phyloP scores from a whole-genome alignment of 2,797 vertebrate species.

The Hipposideros larvatus region DNA sequence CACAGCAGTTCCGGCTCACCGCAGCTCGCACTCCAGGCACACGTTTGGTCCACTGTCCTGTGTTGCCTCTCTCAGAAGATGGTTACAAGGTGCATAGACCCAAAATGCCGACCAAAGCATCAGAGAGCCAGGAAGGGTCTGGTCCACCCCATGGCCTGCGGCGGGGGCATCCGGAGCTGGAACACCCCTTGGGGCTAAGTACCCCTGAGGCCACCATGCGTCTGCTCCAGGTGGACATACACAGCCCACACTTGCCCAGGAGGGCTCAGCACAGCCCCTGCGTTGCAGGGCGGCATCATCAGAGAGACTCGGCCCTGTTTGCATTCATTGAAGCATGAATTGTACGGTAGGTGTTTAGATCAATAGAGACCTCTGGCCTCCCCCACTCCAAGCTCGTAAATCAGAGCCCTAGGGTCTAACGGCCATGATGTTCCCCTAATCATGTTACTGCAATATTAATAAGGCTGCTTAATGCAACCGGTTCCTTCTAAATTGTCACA shows the following conservation, averaged over 20 bases:
- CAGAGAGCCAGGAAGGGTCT: neutral
- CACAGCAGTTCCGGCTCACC: rapidly evolving
- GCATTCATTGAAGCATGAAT: neutral
- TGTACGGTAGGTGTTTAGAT: conserved; percentile 60
- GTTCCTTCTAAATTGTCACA: conserved; percentile 87
- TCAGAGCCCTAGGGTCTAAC: conserved; percentile 71
- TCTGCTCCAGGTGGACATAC: neutral
- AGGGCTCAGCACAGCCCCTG: neutral
- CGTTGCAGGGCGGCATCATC: rapidly evolving
- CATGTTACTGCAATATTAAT: conserved; percentile 84
- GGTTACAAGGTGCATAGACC: neutral
- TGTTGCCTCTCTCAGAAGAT: neutral
- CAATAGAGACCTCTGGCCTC: conserved; percentile 52
- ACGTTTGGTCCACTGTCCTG: neutral
- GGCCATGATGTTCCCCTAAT: conserved; percentile 77
- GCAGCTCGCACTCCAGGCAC: neutral
- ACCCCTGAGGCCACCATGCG: rapidly evolving
- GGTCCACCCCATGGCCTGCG: rapidly evolving
- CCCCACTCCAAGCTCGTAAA: conserved; percentile 70
- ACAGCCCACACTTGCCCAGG: neutral
- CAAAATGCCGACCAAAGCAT: neutral
- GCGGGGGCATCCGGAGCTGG: neutral
- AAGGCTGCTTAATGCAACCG: conserved; percentile 82
- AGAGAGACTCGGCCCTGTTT: rapidly evolving
- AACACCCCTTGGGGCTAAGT: neutral